Evolutionary conservation across 2,888 invertebrate species (phyloP).

Genomic region (Podabrus alpinus): DNA sequence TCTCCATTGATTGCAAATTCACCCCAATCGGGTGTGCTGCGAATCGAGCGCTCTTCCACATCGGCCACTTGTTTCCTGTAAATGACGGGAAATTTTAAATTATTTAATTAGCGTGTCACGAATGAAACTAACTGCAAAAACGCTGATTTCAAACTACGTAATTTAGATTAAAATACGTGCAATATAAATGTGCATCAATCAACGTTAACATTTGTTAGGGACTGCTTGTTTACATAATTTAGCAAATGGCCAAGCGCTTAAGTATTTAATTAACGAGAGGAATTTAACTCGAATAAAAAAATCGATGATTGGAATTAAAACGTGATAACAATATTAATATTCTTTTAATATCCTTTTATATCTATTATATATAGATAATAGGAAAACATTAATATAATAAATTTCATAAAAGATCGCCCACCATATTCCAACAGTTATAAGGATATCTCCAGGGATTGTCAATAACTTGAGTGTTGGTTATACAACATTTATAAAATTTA

Average conservation of each 20-base stretch:
- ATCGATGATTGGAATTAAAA: background rate
- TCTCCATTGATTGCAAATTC: constrained; percentile 87
- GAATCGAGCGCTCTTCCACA: constrained; percentile 61
- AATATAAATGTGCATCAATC: background rate
- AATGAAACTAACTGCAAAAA: background rate
- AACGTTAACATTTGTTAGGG: background rate
- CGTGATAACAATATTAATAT: background rate
- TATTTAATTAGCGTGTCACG: background rate
- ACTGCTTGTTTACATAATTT: background rate
- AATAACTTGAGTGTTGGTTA: background rate
- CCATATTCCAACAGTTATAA: background rate
- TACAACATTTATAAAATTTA: background rate
- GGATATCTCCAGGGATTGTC: background rate
- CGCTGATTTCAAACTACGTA: background rate
- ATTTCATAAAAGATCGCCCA: background rate
- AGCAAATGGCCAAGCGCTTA: background rate
- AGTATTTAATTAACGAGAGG: background rate
- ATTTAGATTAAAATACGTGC: background rate
- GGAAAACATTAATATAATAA: background rate
- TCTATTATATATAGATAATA: background rate
- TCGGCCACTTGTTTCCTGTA: constrained; percentile 57
- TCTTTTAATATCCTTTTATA: background rate
- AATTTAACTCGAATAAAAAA: background rate
- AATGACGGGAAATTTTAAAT: constrained; percentile 22
- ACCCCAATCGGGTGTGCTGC: constrained; percentile 87